Evolutionary conservation across 2,113 vertebrate genomes (phyloP).

Genomic region (Limnothrissa miodon): DNA sequence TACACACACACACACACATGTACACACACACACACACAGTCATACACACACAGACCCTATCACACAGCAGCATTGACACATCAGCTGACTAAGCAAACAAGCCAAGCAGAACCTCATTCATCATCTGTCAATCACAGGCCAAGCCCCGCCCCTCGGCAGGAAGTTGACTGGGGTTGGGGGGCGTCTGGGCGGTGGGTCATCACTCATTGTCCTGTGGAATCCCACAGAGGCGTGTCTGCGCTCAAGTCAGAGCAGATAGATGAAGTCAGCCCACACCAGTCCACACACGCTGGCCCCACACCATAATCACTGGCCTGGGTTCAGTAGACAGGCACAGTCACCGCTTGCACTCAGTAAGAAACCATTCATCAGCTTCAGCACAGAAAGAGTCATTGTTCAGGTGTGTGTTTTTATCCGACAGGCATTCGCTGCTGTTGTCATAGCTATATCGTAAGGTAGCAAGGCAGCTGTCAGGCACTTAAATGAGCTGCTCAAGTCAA

Average conservation of each 20-base stretch:
- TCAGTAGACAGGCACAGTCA: not conserved
- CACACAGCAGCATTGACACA: not conserved
- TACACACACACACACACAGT: not conserved
- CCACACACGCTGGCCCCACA: not conserved
- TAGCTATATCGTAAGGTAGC: not conserved
- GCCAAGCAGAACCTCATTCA: conserved; percentile 3
- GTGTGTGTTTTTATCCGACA: not conserved
- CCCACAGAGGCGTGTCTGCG: not conserved
- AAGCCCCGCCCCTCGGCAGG: conserved; percentile 1
- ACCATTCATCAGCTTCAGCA: not conserved
- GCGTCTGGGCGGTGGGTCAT: not conserved
- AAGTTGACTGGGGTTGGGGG: not conserved
- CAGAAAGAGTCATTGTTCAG: not conserved
- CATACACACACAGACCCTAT: not conserved
- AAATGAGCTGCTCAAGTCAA: not conserved
- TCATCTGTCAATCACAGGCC: conserved; percentile 4
- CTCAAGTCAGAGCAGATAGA: not conserved
- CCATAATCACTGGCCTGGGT: not conserved
- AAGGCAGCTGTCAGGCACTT: not conserved
- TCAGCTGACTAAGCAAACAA: conserved; percentile 6
- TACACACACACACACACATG: not conserved
- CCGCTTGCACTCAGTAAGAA: not conserved
- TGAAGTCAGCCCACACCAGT: not conserved
- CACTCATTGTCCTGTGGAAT: not conserved
- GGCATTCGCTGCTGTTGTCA: not conserved